These are phyloP conservation scores for Pectinophora gossypiella DNA, from an alignment of 1,140 invertebrate genomes.

Conservation along the genomic window DNA sequence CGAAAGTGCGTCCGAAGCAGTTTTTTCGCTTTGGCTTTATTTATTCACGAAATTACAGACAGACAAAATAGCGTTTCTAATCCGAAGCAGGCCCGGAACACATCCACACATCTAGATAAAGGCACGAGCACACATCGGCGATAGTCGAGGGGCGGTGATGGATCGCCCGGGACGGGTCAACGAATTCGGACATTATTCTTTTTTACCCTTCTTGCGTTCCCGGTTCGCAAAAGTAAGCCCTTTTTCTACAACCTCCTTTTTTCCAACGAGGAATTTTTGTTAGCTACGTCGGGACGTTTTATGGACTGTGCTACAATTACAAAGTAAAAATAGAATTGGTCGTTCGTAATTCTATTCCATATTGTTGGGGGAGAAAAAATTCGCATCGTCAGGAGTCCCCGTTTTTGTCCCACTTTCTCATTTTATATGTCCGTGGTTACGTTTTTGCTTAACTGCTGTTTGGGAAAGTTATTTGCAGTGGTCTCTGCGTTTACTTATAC, in stretches of 20 bases:
- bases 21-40: background rate
- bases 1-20: too few relatives aligned
- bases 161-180: slow-evolving; percentile 83
- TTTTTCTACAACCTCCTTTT: slow-evolving; percentile 71
- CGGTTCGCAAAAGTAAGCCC: slow-evolving; percentile 67
- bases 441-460: background rate
- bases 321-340: slow-evolving; percentile 65
- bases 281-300: slow-evolving; percentile 49
- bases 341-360: slow-evolving; percentile 54
- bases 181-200: slow-evolving; percentile 86
- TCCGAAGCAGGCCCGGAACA: slow-evolving; percentile 42
- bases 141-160: slow-evolving; percentile 76
- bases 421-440: background rate
- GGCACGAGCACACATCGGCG: slow-evolving; percentile 43
- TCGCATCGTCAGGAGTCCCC: slow-evolving; percentile 12
- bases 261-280: slow-evolving; percentile 57
- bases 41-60: slow-evolving; percentile 22
- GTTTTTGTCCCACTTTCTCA: slow-evolving; percentile 4
- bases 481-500: background rate
- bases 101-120: slow-evolving; percentile 58
- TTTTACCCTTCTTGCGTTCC: slow-evolving; percentile 75
- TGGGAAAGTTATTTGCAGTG: background rate
- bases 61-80: slow-evolving; percentile 42
- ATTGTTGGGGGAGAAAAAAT: slow-evolving; percentile 36
- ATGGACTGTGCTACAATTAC: slow-evolving; percentile 70